Evolutionary conservation across 2,888 invertebrate genomes (phyloP).

Genomic region (Chrysolina oricalcia): DNA sequence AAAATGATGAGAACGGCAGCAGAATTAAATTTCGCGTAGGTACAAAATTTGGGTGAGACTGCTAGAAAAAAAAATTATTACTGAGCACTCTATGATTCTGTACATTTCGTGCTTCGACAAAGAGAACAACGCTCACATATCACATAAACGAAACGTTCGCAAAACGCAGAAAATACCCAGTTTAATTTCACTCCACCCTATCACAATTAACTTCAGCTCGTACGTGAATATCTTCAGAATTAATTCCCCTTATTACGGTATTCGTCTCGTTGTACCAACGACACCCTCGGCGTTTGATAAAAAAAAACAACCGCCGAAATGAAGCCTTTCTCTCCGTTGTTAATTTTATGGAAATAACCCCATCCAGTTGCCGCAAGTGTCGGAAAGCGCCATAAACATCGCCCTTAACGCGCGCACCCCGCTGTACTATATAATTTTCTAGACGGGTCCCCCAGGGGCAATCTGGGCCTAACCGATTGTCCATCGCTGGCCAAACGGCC

Average conservation of each 20-base stretch:
- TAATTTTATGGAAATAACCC: conserved; percentile 69
- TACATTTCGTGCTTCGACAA: no score
- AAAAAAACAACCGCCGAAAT: conserved; percentile 41
- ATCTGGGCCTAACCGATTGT: conserved; percentile 69
- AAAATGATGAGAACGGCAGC: no score
- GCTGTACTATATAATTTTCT: conserved; percentile 67
- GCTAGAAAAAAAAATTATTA: no score
- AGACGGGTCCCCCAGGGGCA: conserved; percentile 66
- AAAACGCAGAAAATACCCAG: no score
- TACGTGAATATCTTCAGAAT: no score
- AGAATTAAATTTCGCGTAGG: no score
- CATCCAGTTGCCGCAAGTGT: conserved; percentile 69
- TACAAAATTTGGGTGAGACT: no score
- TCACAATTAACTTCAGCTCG: no score
- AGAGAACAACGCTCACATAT: no score
- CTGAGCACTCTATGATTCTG: no score
- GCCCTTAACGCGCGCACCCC: conserved; percentile 65
- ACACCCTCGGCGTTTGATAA: conserved; percentile 55
- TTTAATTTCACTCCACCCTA: no score
- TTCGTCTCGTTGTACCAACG: conserved; percentile 69
- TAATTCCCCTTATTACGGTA: conserved; percentile 30
- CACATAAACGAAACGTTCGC: no score
- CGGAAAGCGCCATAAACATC: conserved; percentile 67
- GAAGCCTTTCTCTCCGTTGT: conserved; percentile 67
- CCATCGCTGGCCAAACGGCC: conserved; percentile 68